Base-by-base conservation (phyloP, 2,113 vertebrate species). In the Felis chaus region DNA sequence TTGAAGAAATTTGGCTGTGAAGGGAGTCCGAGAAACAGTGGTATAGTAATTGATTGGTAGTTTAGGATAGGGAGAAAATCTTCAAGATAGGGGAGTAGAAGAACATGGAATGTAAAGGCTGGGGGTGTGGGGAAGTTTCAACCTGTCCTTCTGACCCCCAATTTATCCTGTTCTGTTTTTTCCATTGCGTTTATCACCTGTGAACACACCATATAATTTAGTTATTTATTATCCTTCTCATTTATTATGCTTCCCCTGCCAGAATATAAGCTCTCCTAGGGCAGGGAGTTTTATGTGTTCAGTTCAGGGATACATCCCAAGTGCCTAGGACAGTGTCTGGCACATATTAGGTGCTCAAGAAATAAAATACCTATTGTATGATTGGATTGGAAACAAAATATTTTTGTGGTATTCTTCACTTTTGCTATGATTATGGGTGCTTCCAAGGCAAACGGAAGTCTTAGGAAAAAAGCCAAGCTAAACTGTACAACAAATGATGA, bases 291-390 rank as follows among this genome's bases (percentile, higher is more conserved):
- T 66, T 53, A n/a, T 79, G 33, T 69, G 0, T 91, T 41, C 68
- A 78, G 7, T 45, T 89, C 69, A 85, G n/a, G 71, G 33, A 65
- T 93, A 31, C 1, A 55, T 68, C 48, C 33, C 66, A 90, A 93
- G 55, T 68, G 29, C 39, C 27, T 80, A 36, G 29, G 41, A 80
- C 14, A 84, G 69, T 94, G 15, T 74, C 78, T 55, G 39, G 50
- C 48, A 80, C 8, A 27, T 55, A 89, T 18, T 50, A 81, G 29
- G 25, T 82, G 48, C 6, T 61, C n/a, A 80, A 71, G 16, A 39
- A 81, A 91, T 78, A 89, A 94, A 80, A 80, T 68, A 61, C 4
- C 31, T n/a, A 66, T 93, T 95, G 36, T 29, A 71, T 91, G 45
- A 73, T 39, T 89, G 39, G 33, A 86, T 91, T 86, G 73, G 68